Evolutionary conservation across 2,888 invertebrate genomes (phyloP), one percentile per base, ranked within the genome.

Genomic region (Meiosimyza platycephala): DNA sequence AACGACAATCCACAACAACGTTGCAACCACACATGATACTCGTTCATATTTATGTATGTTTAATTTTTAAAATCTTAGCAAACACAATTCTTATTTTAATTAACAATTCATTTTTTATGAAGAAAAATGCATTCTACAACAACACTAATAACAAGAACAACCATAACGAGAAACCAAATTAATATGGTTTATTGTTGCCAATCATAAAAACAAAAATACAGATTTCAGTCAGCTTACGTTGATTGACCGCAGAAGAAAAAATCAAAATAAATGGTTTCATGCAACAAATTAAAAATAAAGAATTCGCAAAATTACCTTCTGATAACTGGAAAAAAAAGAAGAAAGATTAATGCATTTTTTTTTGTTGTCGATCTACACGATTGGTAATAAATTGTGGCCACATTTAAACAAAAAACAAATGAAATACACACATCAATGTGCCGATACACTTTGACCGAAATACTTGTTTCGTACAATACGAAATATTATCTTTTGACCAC

Each of bases 41-140:
- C 40, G 40, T 9, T 40, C 40, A 40, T 40, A 40, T 40, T 40
- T 40, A 40, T 40, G 40, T 40, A 40, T 40, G 40, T 40, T 40
- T 40, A 40, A 40, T 40, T 40, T 40, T 9, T 40, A 48, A 63
- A 57, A 28, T 15, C 18, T 64, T 12, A 47, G 51, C 50, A 64
- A 40, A 15, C 28, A 18, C 18, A 50, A 60, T 28, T 50, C 16
- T 70, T 70, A 70, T 70, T 70, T 70, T 70, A 70, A 70, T 63
- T 70, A 70, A 64, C 18, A 64, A 70, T 33, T 62, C 51, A 51
- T 62, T 70, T 54, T 13, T 51, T 50, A 50, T 40, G 40, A 9
- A 40, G 9, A 40, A 40, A 40, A 40, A 40, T 40, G 40, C 40
- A 9, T 40, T 40, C 9, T 6, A 9, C 40, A 40, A 40, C 40